Evolutionary conservation across 2,888 invertebrate genomes (phyloP).

Genomic region (Calameuta pallipes): DNA sequence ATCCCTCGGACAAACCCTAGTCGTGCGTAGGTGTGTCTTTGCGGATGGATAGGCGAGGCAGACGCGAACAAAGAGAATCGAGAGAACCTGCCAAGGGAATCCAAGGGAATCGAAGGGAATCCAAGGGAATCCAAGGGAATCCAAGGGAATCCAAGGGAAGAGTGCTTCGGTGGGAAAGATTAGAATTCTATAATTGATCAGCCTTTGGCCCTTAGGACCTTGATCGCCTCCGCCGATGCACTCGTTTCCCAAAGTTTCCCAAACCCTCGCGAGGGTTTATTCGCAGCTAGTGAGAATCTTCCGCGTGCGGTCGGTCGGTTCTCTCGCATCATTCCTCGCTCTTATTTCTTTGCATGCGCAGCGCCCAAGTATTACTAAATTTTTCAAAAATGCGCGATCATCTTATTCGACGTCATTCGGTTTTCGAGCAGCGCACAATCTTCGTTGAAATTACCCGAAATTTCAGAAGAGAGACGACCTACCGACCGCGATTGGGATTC

Average conservation of each 20-base stretch:
- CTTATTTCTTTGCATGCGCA: background rate
- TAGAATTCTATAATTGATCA: too few species aligned
- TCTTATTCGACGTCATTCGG: too few species aligned
- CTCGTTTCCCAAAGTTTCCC: too few species aligned
- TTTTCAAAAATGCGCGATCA: background rate
- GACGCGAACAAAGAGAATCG: background rate
- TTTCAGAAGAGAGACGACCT: background rate
- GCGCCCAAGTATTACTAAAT: background rate
- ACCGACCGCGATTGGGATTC: background rate
- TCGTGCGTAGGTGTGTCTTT: background rate
- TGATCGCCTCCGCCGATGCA: too few species aligned
- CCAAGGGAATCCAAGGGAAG: too few species aligned
- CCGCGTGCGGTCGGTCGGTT: background rate
- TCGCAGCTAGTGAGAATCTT: background rate
- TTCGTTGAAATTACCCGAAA: background rate
- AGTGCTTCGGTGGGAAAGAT: too few species aligned
- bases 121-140: too few species aligned
- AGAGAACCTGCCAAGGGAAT: background rate
- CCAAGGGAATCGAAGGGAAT: too few species aligned
- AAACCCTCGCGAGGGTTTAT: background rate
- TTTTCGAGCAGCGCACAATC: too few species aligned
- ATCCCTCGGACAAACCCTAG: constrained; percentile 30
- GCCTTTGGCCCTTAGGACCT: too few species aligned
- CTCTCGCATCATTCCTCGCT: background rate
- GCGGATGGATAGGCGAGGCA: background rate